Evolutionary conservation across 2,113 vertebrate genomes (phyloP), one percentile per base, ranked within the genome.

Genomic region (Nothobranchius kuhntae): DNA sequence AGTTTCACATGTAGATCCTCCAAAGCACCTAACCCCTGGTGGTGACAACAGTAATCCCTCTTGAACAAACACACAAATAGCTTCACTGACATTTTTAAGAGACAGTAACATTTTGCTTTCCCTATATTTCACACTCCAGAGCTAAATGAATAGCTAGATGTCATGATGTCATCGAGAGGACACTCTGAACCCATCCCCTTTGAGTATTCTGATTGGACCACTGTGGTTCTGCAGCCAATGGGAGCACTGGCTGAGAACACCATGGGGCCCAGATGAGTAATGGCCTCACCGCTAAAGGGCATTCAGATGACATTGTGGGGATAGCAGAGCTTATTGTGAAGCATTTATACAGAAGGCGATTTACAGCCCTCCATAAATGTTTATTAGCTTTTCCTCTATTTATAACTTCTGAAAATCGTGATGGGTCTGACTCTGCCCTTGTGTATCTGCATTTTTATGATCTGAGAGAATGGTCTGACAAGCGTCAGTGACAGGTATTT

Each of bases 311-410:
- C 90, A 91, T 88, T 89, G 91, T 68, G 68, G 74, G 71, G 84
- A 92, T 90, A 91, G 90, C 88, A n/a, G 76, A 90, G 91, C 82
- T 89, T 83, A 90, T 83, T 90, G 91, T 91, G 78, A 80, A 80
- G 68, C 50, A 67, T 93, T 93, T 91, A 78, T 78, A 87, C 86
- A 88, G 86, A 55, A 46, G 91, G 85, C 81, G 78, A 94, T 92
- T 94, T 91, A 93, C 70, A 67, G 85, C 66, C 51, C 73, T 81
- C 87, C 71, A 90, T 92, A 92, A 93, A 93, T 85, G 91, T 90
- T 94, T 94, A 91, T 92, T 92, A 93, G 89, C 88, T 90, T 87
- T 91, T 79, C 75, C 90, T 92, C 87, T 94, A 94, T 91, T 88
- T 92, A 94, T 87, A 89, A 87, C 89, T 89, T 87, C 83, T 92